phyloP scores from a whole-genome alignment of 2,888 invertebrate genomes.

The Halictus ligatus region DNA sequence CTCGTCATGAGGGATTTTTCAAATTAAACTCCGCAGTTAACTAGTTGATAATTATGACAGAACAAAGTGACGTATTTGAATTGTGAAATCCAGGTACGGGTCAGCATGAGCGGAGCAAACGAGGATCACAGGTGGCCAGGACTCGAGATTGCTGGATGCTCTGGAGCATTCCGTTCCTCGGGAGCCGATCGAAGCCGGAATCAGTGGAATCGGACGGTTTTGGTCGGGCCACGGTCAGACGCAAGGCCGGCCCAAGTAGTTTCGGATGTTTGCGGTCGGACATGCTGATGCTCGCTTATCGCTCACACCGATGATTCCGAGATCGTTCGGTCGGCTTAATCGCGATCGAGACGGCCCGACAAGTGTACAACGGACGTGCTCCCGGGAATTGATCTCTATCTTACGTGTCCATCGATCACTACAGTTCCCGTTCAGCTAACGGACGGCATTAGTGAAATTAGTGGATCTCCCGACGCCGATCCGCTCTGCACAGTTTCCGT shows the following conservation, averaged over 20 bases:
- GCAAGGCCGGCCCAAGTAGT: conserved; percentile 34
- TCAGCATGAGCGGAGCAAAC: neutral
- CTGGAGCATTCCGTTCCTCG: conserved; percentile 12
- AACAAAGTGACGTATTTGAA: neutral
- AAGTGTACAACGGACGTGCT: neutral
- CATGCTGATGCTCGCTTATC: conserved; percentile 29
- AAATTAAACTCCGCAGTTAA: too few species aligned
- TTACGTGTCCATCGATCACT: neutral
- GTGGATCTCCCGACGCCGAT: neutral
- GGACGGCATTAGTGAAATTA: neutral
- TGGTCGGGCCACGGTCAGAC: conserved; percentile 29
- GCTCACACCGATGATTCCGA: conserved; percentile 9
- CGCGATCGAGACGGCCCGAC: neutral
- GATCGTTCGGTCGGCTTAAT: conserved; percentile 7
- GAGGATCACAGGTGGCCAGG: neutral
- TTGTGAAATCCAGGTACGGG: neutral
- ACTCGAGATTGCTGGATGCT: neutral
- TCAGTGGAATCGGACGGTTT: conserved; percentile 38
- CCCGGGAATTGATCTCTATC: neutral
- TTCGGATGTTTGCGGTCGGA: conserved; percentile 49
- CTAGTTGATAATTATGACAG: too few species aligned
- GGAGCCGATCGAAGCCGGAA: neutral
- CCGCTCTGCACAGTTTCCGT: neutral
- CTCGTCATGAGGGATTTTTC: too few species aligned
- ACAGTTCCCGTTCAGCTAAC: neutral